Base-by-base conservation (phyloP, 2,113 vertebrate species). In the Castor canadensis region DNA sequence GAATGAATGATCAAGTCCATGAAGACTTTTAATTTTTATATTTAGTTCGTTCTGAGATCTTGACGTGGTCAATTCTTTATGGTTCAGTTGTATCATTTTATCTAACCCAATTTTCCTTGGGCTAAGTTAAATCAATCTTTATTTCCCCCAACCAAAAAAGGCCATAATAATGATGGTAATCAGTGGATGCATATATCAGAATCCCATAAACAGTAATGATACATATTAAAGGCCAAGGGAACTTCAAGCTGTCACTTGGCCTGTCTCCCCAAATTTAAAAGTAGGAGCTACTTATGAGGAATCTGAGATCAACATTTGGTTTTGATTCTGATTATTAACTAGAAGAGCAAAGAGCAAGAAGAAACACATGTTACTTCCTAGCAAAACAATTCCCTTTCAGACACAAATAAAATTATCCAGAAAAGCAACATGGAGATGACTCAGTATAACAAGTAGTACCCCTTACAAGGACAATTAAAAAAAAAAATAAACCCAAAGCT, bases 141-240 rank as follows among this genome's bases (percentile, higher is more conserved):
- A 69, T 82, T 91, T 93, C 15, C 40, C 79, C n/a, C 62, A 56
- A 72, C 1, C 10, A 87, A 66, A 81, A 93, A 76, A 71, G 72
- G 5, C 4, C 38, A 19, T n/a, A 84, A 85, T 77, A 77, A 67
- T 91, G 38, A 60, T 91, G 32, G 24, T 76, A 24, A 85, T 71
- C 43, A 77, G 75, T 40, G 75, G 24, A n/a, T 32, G 56, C 73
- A 12, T 30, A 30, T 72, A 75, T 52, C 54, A 86, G 38, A 89
- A 95, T 73, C 43, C 93, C 73, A 72, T 69, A 75, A 92, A 22
- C 32, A 91, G 30, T 90, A 60, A 84, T 60, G 58, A 80, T 60
- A 67, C 6, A 24, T 32, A 77, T 62, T 13, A 76, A 86, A 83
- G 15, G 20, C 3, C 5, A 84, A 81, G 26, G 45, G 93, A 86